phyloP scores from a whole-genome alignment of 2,113 vertebrate species.

The Neodontobutis hainanensis region DNA sequence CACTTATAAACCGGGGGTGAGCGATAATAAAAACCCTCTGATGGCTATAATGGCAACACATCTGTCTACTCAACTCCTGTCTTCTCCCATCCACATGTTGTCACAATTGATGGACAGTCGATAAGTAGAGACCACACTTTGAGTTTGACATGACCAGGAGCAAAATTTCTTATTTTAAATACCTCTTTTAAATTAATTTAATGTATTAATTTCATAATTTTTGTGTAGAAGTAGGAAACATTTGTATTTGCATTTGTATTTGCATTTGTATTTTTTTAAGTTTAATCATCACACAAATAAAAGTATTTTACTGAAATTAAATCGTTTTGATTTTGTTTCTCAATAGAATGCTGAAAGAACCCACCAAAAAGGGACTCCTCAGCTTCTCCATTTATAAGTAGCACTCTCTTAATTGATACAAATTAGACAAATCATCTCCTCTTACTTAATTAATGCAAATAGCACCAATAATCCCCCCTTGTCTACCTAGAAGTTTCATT shows the following conservation, averaged over 20 bases:
- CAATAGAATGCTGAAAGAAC: too few species aligned
- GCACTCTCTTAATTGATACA: conserved; percentile 49
- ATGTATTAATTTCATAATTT: too few species aligned
- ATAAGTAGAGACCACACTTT: conserved; percentile 41
- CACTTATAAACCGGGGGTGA: conserved; percentile 23
- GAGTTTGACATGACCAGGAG: conserved; percentile 57
- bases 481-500: conserved; percentile 53
- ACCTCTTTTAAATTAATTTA: too few species aligned
- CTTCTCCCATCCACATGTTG: conserved; percentile 47
- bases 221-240: too few species aligned
- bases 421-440: conserved; percentile 39
- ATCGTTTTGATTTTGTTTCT: too few species aligned
- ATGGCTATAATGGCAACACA: conserved; percentile 54
- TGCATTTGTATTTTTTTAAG: too few species aligned
- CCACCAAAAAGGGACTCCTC: background rate
- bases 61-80: conserved; percentile 61
- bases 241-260: too few species aligned
- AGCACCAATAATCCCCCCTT: conserved; percentile 31
- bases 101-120: conserved; percentile 53
- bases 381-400: conserved; percentile 40
- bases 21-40: conserved; percentile 51
- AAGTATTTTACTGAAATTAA: too few species aligned
- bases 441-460: conserved; percentile 68
- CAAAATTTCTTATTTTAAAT: conserved; percentile 8
- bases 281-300: too few species aligned